A percentile compares a stretch with the other conserved stretches of the same genome.
Evolutionary conservation across 1,140 invertebrate genomes (phyloP).

Genomic region (Aphis gossypii): DNA sequence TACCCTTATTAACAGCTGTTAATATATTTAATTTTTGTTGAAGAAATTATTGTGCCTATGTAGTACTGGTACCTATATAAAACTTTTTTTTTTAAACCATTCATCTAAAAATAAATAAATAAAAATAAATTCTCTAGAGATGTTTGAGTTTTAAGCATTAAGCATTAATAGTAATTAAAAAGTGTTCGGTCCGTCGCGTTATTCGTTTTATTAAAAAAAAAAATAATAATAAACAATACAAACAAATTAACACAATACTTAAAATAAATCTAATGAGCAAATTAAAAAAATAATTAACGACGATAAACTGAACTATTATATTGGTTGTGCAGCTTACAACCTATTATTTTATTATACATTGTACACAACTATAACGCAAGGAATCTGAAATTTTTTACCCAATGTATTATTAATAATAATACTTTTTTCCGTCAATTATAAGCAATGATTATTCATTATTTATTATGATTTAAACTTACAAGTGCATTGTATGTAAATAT

Average conservation of each 20-base stretch:
- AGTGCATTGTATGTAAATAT: background rate
- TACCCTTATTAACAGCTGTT: background rate
- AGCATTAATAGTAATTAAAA: background rate
- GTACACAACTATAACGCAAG: background rate
- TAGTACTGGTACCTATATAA: background rate
- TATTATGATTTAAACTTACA: background rate
- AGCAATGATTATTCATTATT: background rate
- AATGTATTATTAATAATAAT: background rate
- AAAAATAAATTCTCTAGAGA: background rate
- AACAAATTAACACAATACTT: background rate
- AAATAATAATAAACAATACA: no score
- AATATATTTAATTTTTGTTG: background rate
- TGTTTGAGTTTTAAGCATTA: background rate
- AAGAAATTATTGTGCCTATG: background rate
- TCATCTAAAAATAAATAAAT: background rate
- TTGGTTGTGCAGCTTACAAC: background rate
- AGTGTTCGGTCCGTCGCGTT: background rate
- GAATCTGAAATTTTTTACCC: background rate
- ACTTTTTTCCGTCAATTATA: background rate
- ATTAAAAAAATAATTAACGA: background rate
- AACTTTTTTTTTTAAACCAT: background rate
- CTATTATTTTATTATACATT: background rate
- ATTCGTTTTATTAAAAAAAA: background rate
- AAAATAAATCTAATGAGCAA: background rate
- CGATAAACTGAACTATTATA: background rate